Evolutionary conservation across 2,113 vertebrate genomes (phyloP).

Genomic region (Aleadryas rufinucha): DNA sequence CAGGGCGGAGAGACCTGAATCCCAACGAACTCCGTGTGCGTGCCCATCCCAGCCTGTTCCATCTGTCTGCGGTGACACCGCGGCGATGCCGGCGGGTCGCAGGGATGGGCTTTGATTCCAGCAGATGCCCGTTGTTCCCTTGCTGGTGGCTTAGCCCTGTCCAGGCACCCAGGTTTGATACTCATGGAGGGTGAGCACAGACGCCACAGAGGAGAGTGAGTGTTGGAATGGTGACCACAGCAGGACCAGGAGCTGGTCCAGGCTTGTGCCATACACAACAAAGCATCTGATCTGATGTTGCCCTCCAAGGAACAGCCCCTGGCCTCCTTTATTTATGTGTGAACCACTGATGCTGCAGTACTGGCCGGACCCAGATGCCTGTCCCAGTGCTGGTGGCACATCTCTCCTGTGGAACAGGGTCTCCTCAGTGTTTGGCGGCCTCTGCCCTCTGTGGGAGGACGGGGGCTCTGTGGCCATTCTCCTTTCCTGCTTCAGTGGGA

Average conservation of each 20-base stretch:
- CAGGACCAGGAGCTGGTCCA: neutral
- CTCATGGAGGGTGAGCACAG: neutral
- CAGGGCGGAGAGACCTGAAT: slow-evolving; percentile 40
- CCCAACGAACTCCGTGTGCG: neutral
- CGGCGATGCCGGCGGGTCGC: rapidly evolving
- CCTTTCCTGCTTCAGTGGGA: neutral
- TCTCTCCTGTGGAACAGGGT: rapidly evolving
- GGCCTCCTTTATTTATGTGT: neutral
- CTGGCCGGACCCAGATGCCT: rapidly evolving
- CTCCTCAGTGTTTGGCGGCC: rapidly evolving
- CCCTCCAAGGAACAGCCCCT: neutral
- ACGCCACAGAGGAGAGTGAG: rapidly evolving
- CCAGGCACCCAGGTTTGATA: rapidly evolving
- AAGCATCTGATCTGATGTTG: neutral
- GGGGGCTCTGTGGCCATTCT: neutral
- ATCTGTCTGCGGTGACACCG: neutral
- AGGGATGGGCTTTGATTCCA: neutral
- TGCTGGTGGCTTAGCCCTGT: neutral
- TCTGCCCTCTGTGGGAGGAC: neutral
- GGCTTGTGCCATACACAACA: neutral
- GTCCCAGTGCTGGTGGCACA: neutral
- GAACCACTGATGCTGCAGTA: rapidly evolving
- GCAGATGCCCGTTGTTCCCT: neutral
- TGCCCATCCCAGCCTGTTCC: neutral
- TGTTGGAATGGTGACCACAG: neutral